Evolutionary conservation across 2,888 invertebrate species (phyloP).

Genomic region (Drosophila eohydei): DNA sequence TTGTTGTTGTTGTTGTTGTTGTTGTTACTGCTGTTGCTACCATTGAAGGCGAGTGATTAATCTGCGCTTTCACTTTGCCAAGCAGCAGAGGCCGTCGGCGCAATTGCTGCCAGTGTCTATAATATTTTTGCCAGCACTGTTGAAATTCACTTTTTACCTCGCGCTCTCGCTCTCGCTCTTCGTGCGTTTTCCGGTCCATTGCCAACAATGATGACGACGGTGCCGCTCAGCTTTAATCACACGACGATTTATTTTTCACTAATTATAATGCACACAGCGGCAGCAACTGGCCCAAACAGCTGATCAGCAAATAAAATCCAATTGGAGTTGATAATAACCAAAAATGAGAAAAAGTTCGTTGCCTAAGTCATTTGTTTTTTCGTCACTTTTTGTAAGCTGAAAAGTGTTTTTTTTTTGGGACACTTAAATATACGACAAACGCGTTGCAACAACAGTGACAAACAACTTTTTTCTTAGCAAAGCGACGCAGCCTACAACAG

Average conservation of each 20-base stretch:
- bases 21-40: slow-evolving; percentile 29
- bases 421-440: slow-evolving; percentile 15
- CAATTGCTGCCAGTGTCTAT: slow-evolving; percentile 45
- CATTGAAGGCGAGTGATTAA: slow-evolving; percentile 63
- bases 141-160: slow-evolving; percentile 69
- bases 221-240: slow-evolving; percentile 55
- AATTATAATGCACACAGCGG: slow-evolving; percentile 57
- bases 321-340: slow-evolving; percentile 18
- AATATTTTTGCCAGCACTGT: slow-evolving; percentile 58
- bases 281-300: slow-evolving; percentile 47
- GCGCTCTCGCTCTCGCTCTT: slow-evolving; percentile 1
- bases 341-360: slow-evolving; percentile 52
- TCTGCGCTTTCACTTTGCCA: slow-evolving; percentile 77
- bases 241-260: slow-evolving; percentile 63
- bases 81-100: slow-evolving; percentile 29
- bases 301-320: slow-evolving; percentile 49
- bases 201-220: slow-evolving; percentile 53
- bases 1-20: slow-evolving; percentile 24
- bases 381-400: slow-evolving; percentile 45
- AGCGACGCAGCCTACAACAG: slow-evolving; percentile 10
- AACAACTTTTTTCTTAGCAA: slow-evolving; percentile 27
- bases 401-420: slow-evolving; percentile 34
- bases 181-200: slow-evolving; percentile 75
- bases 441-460: slow-evolving; percentile 22
- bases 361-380: slow-evolving; percentile 66